phyloP scores from a whole-genome alignment of 2,113 vertebrate genomes.

The Rhegmatorhina hoffmannsi region DNA sequence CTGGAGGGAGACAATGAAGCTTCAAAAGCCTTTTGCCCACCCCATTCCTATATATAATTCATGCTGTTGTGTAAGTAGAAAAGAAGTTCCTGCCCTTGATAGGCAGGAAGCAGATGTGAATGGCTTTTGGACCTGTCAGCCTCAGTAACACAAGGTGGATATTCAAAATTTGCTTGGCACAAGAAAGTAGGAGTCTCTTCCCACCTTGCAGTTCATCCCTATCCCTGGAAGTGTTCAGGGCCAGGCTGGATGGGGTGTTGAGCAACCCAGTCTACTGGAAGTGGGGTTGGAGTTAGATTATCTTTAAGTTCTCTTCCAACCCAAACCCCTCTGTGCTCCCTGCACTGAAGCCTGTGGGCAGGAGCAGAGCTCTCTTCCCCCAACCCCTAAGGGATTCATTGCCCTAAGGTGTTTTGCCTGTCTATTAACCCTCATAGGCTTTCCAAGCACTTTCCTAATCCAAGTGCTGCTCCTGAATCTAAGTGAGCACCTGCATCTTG shows the following conservation, averaged over 20 bases:
- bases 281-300: neutral
- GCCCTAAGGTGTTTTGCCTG: neutral
- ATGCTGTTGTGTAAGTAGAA: neutral
- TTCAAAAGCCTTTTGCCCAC: neutral
- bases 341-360: neutral
- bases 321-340: neutral
- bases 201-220: neutral
- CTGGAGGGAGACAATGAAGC: neutral
- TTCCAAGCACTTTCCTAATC: neutral
- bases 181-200: neutral
- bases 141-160: neutral
- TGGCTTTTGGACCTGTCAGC: neutral
- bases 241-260: neutral
- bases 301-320: neutral
- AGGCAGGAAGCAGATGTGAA: rapidly evolving
- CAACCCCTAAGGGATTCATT: rapidly evolving
- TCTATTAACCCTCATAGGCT: neutral
- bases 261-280: neutral
- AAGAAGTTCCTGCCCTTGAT: neutral
- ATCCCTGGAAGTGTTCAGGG: neutral
- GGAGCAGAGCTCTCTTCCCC: neutral
- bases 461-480: neutral
- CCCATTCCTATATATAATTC: neutral
- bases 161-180: neutral
- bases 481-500: rapidly evolving